Conservation (phyloP, 2,888 invertebrate species). For the Adineta ricciae region DNA sequence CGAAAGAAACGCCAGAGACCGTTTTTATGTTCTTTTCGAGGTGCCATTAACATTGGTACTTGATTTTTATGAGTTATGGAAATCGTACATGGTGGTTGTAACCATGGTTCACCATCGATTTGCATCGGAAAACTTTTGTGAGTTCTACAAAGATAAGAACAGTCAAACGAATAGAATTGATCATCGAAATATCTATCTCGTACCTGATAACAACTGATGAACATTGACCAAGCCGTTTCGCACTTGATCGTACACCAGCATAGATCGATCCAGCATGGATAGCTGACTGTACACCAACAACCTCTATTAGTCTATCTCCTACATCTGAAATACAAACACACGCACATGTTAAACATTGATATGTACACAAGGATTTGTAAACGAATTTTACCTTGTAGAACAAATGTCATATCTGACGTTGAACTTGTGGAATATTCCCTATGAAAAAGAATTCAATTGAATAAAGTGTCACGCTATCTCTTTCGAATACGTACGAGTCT, state of each 20-base stretch:
- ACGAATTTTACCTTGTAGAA: neutral
- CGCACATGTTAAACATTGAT: neutral
- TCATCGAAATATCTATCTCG: neutral
- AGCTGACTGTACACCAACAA: conserved; percentile 88
- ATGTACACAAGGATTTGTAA: neutral
- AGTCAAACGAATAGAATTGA: neutral
- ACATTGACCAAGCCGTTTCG: conserved; percentile 82
- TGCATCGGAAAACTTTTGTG: conserved; percentile 82
- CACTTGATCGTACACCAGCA: conserved; percentile 76
- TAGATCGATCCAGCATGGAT: conserved; percentile 93
- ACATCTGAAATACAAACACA: conserved; percentile 40
- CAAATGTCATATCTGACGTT: conserved; percentile 22
- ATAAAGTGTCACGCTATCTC: neutral
- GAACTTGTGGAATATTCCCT: conserved; percentile 16
- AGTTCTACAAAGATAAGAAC: conserved; percentile 55
- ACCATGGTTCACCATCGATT: conserved; percentile 95
- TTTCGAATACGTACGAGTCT: neutral
- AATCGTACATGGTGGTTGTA: conserved; percentile 85
- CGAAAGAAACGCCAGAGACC: conserved; percentile 9
- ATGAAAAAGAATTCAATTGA: neutral
- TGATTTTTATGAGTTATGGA: conserved; percentile 91
- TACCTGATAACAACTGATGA: conserved; percentile 74
- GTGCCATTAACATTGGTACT: conserved; percentile 91
- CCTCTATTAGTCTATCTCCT: conserved; percentile 78
- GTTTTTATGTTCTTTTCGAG: conserved; percentile 44